Evolutionary conservation across 1,140 invertebrate genomes (phyloP).

Genomic region (Berghia stephanieae): DNA sequence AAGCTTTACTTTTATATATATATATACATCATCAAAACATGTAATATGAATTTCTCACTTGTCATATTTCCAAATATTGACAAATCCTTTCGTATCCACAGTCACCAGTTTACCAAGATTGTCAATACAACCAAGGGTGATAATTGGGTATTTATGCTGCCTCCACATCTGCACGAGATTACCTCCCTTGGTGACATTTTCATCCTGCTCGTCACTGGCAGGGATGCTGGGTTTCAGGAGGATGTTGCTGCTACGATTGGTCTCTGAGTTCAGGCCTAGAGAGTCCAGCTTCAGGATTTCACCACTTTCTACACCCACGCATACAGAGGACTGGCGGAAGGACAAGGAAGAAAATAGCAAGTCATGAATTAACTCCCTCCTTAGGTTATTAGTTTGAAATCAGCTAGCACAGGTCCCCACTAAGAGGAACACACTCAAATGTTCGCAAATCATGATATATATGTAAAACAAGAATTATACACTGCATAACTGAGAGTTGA

Average conservation of each 20-base stretch:
- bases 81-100: conserved; percentile 47
- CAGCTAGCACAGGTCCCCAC: too few species aligned
- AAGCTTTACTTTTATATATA: too few species aligned
- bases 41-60: conserved; percentile 34
- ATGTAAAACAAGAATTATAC: too few species aligned
- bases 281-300: conserved; percentile 44
- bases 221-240: conserved; percentile 9
- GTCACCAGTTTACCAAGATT: conserved; percentile 47
- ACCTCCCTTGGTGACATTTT: too few species aligned
- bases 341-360: background rate
- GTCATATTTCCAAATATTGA: conserved; percentile 51
- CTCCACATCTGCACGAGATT: too few species aligned
- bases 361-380: too few species aligned
- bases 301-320: conserved; percentile 42
- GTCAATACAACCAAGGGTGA: conserved; percentile 43
- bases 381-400: too few species aligned
- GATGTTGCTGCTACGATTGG: too few species aligned
- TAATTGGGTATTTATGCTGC: conserved; percentile 42
- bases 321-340: conserved; percentile 36
- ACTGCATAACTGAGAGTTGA: too few species aligned
- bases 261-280: background rate
- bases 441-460: too few species aligned
- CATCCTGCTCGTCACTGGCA: too few species aligned
- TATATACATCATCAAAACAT: background rate
- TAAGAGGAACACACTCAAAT: too few species aligned